Evolutionary conservation across 2,113 vertebrate species (phyloP).

Genomic region (Notarius lentiginosus): DNA sequence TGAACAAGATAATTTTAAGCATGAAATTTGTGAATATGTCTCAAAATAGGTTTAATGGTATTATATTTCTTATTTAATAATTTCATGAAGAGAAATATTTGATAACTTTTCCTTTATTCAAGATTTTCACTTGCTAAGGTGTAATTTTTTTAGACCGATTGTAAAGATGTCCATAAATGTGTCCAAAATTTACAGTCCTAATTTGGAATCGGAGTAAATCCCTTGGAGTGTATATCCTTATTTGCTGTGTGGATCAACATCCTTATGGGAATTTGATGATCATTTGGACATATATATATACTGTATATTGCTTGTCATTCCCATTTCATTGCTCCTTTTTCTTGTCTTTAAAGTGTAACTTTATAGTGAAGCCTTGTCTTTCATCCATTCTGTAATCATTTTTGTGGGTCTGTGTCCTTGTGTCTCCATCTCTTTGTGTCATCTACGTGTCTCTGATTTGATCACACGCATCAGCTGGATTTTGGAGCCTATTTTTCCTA

Average conservation of each 20-base stretch:
- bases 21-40: background rate
- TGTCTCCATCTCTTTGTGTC: constrained; percentile 62
- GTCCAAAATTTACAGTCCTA: background rate
- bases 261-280: background rate
- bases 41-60: background rate
- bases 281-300: background rate
- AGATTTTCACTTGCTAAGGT: background rate
- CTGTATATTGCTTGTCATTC: constrained; percentile 10
- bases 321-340: constrained; percentile 60
- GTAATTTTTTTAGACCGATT: background rate
- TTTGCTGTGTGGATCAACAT: background rate
- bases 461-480: constrained; percentile 75
- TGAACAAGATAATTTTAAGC: background rate
- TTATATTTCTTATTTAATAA: background rate
- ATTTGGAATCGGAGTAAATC: background rate
- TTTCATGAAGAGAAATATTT: background rate
- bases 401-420: constrained; percentile 50
- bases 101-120: background rate
- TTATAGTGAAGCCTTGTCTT: constrained; percentile 14
- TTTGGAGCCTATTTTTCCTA: constrained; percentile 70
- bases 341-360: constrained; percentile 36
- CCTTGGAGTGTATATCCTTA: background rate
- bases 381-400: constrained; percentile 59
- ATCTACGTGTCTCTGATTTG: constrained; percentile 68
- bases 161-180: background rate